Evolutionary conservation across 2,113 vertebrate genomes (phyloP).

Genomic region (Varanus komodoensis): DNA sequence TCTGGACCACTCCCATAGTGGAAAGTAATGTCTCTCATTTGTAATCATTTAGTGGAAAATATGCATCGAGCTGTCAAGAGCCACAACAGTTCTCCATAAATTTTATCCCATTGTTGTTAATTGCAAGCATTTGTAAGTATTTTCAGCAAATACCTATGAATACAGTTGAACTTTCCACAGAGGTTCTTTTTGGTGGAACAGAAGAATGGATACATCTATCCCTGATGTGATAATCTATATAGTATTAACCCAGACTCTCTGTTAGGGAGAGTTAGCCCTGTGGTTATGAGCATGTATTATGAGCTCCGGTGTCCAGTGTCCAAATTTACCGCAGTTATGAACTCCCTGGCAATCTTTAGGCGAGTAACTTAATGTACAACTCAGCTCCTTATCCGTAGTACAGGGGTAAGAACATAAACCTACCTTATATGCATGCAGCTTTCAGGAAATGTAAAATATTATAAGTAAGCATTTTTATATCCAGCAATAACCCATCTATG

Average conservation of each 20-base stretch:
- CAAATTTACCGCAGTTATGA: neutral
- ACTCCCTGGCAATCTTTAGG: too few relatives aligned
- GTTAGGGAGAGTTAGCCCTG: neutral
- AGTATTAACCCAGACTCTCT: neutral
- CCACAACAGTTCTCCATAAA: conserved; percentile 46
- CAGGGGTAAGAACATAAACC: neutral
- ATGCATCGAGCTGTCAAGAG: conserved; percentile 54
- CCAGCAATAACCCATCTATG: neutral
- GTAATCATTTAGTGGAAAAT: conserved; percentile 39
- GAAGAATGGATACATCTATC: neutral
- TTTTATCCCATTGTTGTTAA: conserved; percentile 21
- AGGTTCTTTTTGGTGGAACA: neutral
- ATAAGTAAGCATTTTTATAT: neutral
- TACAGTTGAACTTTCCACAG: neutral
- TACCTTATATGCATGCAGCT: neutral
- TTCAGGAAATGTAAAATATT: neutral
- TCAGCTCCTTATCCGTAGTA: neutral
- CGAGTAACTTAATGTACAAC: neutral
- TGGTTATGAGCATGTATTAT: neutral
- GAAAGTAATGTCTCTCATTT: conserved; percentile 59
- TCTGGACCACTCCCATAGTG: conserved; percentile 39
- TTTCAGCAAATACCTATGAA: neutral
- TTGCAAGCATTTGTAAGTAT: conserved; percentile 25
- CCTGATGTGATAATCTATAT: neutral
- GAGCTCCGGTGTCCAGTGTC: too few relatives aligned